Evolutionary conservation across 2,113 vertebrate species (phyloP).

Genomic region (Heloderma charlesbogerti): DNA sequence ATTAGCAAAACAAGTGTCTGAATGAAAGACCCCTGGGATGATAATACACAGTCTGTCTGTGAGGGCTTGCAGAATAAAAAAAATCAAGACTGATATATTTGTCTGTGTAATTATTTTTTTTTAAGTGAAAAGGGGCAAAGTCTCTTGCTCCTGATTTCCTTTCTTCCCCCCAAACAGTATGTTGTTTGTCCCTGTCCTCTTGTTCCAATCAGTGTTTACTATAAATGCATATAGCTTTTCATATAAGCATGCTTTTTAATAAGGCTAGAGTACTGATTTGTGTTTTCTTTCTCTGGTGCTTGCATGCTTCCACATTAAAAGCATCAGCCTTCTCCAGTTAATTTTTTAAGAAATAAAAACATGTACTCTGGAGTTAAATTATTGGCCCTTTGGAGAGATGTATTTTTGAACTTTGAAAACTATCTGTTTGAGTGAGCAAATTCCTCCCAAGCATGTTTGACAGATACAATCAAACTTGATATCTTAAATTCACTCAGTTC

Average conservation of each 20-base stretch:
- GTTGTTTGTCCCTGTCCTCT: background rate
- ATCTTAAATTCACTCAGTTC: slow-evolving; percentile 25
- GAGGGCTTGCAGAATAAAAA: background rate
- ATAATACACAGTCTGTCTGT: background rate
- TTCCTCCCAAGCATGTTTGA: background rate
- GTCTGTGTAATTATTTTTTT: background rate
- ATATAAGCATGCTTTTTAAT: fast-evolving
- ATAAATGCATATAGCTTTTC: background rate
- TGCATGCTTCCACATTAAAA: background rate
- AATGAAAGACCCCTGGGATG: background rate
- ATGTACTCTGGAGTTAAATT: background rate
- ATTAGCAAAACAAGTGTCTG: background rate
- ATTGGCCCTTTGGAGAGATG: background rate
- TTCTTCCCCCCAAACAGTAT: background rate
- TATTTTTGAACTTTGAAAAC: slow-evolving; percentile 21
- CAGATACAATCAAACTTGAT: background rate
- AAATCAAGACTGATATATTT: background rate
- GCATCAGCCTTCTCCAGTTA: background rate
- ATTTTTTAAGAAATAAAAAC: background rate
- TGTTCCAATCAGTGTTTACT: background rate
- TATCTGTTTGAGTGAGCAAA: fast-evolving
- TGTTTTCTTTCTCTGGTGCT: background rate
- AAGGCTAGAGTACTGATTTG: background rate
- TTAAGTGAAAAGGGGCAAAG: background rate
- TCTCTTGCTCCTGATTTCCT: background rate